Percentiles rank a stretch among this genome's conserved stretches.
These are phyloP conservation scores for Syngnathus acus DNA, from an alignment of 2,797 vertebrate genomes.

Conservation along the genomic window DNA sequence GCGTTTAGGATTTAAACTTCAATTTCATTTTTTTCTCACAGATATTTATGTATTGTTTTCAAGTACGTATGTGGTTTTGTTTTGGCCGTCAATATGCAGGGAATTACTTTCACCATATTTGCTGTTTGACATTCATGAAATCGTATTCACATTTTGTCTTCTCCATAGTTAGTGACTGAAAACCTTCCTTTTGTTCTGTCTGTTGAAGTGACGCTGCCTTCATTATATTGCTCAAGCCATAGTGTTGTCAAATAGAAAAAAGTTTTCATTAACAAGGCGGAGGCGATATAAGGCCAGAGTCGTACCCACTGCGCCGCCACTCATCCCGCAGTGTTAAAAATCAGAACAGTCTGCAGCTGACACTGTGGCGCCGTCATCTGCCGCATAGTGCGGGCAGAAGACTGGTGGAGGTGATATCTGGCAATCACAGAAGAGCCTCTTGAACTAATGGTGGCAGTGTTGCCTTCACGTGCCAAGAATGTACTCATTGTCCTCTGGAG, in stretches of 20 bases:
- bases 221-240: too few relatives aligned
- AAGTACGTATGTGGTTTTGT: too few relatives aligned
- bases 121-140: too few relatives aligned
- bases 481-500: constrained; percentile 10
- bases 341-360: constrained; percentile 45
- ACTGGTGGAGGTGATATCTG: constrained; percentile 24
- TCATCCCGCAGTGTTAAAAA: constrained; percentile 38
- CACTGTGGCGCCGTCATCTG: constrained; percentile 32
- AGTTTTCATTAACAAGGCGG: constrained; percentile 15
- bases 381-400: constrained; percentile 18
- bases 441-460: constrained; percentile 43
- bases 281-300: constrained; percentile 21
- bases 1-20: background rate
- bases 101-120: too few relatives aligned
- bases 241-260: too few relatives aligned
- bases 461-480: constrained; percentile 40
- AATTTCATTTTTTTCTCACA: too few relatives aligned
- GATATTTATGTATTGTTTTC: too few relatives aligned
- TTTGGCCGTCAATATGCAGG: too few relatives aligned
- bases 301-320: constrained; percentile 20
- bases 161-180: too few relatives aligned
- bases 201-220: too few relatives aligned
- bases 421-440: constrained; percentile 53
- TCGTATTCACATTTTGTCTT: too few relatives aligned
- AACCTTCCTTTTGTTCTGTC: too few relatives aligned